Base-by-base conservation (phyloP, 2,888 invertebrate species). In the Cantharis flavilabris region DNA sequence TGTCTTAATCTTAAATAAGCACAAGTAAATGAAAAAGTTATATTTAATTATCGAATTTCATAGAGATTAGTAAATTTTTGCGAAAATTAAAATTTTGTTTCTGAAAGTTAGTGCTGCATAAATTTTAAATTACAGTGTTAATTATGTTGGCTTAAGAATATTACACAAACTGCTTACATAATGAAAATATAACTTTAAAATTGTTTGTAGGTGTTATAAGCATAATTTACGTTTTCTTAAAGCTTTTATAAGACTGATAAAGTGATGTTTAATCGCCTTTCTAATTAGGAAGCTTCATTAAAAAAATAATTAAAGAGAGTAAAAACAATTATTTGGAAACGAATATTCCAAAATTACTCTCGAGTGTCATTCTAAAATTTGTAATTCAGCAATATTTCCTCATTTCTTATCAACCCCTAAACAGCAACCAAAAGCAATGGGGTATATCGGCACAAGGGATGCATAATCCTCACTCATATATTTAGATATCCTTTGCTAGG, bases 401-500 rank as follows among this genome's bases (percentile, higher is more conserved):
- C 73, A 71, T 49, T 76, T 73, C 76, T 76, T 77, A 77, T 77
- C 77, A 75, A 77, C 74, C 77, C 77, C 64, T 67, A 72, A 72
- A 74, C 77, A 77, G 77, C 77, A 70, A 72, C 73, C 67, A 14
- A 72, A 63, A 71, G 26, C 72, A 33, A 49, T 62, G 75, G 75
- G 72, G 65, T 70, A 62, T 71, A 73, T 67, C 26, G 28, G 62
- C 71, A 28, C 72, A 69, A 76, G 80, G 79, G 80, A 74, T 77
- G 76, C 77, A 78, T 80, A 80, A 80, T 80, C 80, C 78, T 70
- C 76, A 76, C 82, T 81, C 82, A 78, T 83, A 82, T 82, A 82
- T 83, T 82, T 81, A 80, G 82, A 81, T 82, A 81, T 80, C 81
- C 78, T 49, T 63, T 67, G 69, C 71, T 33, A 62, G 78, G 78